phyloP scores from a whole-genome alignment of 2,888 invertebrate genomes.

The Chamaedrilus cognettii region DNA sequence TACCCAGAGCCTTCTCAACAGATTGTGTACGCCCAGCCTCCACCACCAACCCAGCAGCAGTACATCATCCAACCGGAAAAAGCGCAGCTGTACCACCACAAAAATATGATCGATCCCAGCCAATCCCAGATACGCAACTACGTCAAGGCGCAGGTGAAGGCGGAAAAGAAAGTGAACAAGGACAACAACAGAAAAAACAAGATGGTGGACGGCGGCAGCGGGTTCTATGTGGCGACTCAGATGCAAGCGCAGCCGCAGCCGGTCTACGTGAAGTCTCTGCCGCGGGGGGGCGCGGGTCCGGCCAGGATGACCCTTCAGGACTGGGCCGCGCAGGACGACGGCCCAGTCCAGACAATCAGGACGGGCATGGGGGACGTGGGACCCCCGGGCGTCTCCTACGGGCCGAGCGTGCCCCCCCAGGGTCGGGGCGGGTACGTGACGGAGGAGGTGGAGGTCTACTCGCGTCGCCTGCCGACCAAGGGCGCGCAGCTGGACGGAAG shows the following conservation, averaged over 20 bases:
- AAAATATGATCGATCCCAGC: too few relatives aligned
- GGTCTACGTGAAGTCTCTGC: background rate
- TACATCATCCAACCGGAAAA: background rate
- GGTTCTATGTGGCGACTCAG: too few relatives aligned
- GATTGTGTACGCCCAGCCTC: background rate
- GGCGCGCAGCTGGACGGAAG: background rate
- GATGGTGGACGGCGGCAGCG: too few relatives aligned
- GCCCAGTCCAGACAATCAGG: too few relatives aligned
- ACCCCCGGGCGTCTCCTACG: background rate
- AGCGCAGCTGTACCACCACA: background rate
- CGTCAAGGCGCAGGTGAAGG: too few relatives aligned
- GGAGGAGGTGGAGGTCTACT: constrained; percentile 12
- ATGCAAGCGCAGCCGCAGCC: too few relatives aligned
- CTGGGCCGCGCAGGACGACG: background rate
- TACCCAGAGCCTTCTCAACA: too few relatives aligned
- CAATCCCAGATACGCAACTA: too few relatives aligned
- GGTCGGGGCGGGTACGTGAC: background rate
- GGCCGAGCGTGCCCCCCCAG: too few relatives aligned
- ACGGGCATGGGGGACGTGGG: background rate
- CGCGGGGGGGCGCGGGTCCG: background rate
- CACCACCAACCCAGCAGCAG: background rate
- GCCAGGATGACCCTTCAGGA: background rate
- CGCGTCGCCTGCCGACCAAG: constrained; percentile 2
- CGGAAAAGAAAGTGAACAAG: too few relatives aligned
- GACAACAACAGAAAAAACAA: too few relatives aligned